These are phyloP conservation scores for Epinephelus moara DNA, from an alignment of 2,113 vertebrate species.

Conservation along the genomic window DNA sequence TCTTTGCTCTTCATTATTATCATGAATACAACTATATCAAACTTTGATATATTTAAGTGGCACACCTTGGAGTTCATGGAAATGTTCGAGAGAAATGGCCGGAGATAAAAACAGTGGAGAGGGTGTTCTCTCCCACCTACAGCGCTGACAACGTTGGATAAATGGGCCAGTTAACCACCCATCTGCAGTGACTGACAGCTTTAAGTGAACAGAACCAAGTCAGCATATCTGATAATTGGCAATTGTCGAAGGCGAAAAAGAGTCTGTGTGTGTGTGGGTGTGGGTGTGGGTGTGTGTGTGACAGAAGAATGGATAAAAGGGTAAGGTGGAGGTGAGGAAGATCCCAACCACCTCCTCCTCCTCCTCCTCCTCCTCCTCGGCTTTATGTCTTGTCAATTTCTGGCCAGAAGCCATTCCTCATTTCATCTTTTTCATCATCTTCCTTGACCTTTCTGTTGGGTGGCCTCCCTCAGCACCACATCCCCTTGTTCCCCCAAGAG, in stretches of 20 bases:
- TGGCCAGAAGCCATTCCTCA: conserved; percentile 32
- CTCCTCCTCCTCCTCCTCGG: neutral
- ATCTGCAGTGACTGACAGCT: conserved; percentile 61
- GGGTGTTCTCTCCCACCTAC: neutral
- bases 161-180: conserved; percentile 44
- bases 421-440: conserved; percentile 51
- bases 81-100: neutral
- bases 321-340: neutral
- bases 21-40: too few species aligned
- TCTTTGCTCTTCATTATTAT: neutral
- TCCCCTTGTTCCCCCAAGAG: neutral
- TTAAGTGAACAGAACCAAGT: conserved; percentile 52
- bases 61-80: neutral
- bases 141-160: conserved; percentile 16
- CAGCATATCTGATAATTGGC: conserved; percentile 75
- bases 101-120: neutral
- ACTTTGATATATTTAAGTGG: neutral
- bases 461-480: conserved; percentile 18
- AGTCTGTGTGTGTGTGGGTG: neutral
- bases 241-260: conserved; percentile 35
- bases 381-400: conserved; percentile 49
- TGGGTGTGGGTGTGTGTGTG: conserved; percentile 11
- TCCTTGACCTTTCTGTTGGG: conserved; percentile 55
- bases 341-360: neutral
- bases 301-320: conserved; percentile 20